Conservation (phyloP, 1,140 invertebrate species). For the Agrypnia vestita region DNA sequence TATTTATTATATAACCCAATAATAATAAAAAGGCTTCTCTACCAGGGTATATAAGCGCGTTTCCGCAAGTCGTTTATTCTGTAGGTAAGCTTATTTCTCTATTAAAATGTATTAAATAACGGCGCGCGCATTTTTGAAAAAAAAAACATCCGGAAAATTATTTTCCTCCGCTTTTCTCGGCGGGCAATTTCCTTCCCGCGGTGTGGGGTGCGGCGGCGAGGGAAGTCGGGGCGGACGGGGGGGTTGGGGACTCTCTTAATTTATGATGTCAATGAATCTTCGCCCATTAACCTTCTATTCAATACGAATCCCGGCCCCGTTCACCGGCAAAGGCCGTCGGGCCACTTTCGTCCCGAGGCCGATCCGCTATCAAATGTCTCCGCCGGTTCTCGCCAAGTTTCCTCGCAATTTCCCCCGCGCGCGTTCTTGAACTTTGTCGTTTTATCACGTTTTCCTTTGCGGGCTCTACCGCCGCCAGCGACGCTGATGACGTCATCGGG, state of each 20-base stretch:
- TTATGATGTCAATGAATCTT: slow-evolving; percentile 14
- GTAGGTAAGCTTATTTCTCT: too few relatives aligned
- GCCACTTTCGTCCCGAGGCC: not conserved
- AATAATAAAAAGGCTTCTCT: too few relatives aligned
- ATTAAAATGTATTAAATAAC: too few relatives aligned
- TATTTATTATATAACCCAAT: too few relatives aligned
- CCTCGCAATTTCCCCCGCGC: not conserved
- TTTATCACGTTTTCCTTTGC: not conserved
- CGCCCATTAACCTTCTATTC: not conserved
- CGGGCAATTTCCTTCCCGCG: not conserved
- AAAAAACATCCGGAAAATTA: not conserved
- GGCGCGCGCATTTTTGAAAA: not conserved
- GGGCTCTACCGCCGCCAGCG: too few relatives aligned
- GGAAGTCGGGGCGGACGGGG: too few relatives aligned
- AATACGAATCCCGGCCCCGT: not conserved
- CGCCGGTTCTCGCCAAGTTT: not conserved
- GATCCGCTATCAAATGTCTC: slow-evolving; percentile 14
- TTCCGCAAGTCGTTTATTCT: too few relatives aligned
- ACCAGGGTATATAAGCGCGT: too few relatives aligned
- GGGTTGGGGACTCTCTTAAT: not conserved
- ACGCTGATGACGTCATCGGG: too few relatives aligned
- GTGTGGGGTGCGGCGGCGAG: too few relatives aligned
- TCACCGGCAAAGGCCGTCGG: not conserved
- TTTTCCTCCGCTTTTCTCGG: not conserved
- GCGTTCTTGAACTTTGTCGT: slow-evolving; percentile 11